A percentile compares a stretch with the other conserved stretches of the same genome.
phyloP scores from a whole-genome alignment of 2,888 invertebrate genomes.

The Drosophila histrio region DNA sequence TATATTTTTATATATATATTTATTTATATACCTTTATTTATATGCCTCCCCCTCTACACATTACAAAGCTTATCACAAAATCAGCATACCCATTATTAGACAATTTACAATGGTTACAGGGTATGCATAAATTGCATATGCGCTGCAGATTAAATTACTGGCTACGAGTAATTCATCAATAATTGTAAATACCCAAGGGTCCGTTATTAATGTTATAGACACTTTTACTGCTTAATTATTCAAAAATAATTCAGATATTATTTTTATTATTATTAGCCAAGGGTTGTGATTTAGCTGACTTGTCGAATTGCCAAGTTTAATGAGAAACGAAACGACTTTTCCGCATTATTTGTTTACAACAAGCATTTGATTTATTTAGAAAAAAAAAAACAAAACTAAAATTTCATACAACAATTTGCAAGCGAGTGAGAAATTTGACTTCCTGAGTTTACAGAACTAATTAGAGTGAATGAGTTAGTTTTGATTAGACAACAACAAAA shows the following conservation, averaged over 20 bases:
- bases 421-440: constrained; percentile 39
- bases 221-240: constrained; percentile 14
- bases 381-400: constrained; percentile 6
- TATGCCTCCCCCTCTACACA: not conserved
- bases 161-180: constrained; percentile 34
- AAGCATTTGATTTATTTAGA: not conserved
- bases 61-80: not conserved
- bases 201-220: not conserved
- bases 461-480: constrained; percentile 51
- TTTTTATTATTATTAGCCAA: not conserved
- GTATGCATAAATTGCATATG: constrained; percentile 3
- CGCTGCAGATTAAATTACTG: constrained; percentile 16
- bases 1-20: not conserved
- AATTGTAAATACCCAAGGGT: constrained; percentile 13
- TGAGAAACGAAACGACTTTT: constrained; percentile 26
- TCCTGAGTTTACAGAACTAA: constrained; percentile 63
- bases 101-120: not conserved
- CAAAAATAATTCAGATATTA: constrained; percentile 7
- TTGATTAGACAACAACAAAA: constrained; percentile 31
- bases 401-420: constrained; percentile 29
- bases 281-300: not conserved
- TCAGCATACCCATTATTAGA: not conserved
- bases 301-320: not conserved
- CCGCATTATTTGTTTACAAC: constrained; percentile 33
- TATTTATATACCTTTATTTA: no score